These are phyloP conservation scores for Synergus itoensis DNA, from an alignment of 2,888 invertebrate genomes.

Conservation along the genomic window DNA sequence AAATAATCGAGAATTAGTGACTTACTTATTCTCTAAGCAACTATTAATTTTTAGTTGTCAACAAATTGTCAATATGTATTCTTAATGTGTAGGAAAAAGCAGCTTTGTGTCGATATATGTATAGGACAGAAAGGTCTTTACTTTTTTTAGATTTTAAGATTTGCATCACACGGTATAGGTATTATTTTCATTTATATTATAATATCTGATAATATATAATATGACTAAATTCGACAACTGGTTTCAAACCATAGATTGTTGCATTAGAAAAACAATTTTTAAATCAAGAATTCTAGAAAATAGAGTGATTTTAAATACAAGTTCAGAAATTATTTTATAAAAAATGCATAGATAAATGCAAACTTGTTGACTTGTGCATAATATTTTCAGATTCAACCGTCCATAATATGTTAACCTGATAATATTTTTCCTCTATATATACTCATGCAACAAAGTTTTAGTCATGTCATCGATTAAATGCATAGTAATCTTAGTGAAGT, in stretches of 20 bases:
- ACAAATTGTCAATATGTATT: background rate
- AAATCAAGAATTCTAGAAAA: background rate
- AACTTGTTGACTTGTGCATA: background rate
- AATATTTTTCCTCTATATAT: background rate
- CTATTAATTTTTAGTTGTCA: background rate
- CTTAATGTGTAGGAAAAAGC: background rate
- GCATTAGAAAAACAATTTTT: background rate
- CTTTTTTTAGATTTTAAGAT: background rate
- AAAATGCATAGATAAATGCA: background rate
- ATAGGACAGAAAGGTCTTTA: background rate
- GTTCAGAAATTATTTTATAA: background rate
- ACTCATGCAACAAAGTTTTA: background rate
- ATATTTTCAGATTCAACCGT: background rate
- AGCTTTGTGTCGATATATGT: background rate
- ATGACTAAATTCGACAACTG: background rate
- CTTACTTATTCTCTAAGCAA: background rate
- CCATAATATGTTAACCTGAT: constrained; percentile 2
- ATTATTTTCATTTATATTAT: background rate
- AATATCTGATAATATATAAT: background rate
- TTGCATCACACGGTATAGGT: background rate
- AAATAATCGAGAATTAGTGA: background rate
- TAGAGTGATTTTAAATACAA: background rate
- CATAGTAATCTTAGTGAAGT: background rate
- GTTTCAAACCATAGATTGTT: background rate
- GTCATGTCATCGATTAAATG: background rate